phyloP scores from a whole-genome alignment of 2,888 invertebrate genomes.

The Latrodectus hesperus region DNA sequence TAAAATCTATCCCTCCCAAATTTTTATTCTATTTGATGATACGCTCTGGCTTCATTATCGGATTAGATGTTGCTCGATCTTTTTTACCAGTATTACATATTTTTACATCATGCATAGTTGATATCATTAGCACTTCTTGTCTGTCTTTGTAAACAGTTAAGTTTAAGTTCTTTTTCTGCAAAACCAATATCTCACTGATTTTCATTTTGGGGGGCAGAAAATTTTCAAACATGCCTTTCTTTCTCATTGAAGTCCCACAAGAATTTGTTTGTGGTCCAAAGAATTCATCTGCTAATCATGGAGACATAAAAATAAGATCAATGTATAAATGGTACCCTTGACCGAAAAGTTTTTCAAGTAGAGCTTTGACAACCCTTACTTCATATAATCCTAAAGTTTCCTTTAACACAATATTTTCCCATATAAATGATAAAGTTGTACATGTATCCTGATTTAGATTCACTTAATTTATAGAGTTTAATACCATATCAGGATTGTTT shows the following conservation, averaged over 20 bases:
- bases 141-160: constrained; percentile 4
- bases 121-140: constrained; percentile 2
- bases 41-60: not conserved
- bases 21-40: not conserved
- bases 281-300: not conserved
- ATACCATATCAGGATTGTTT: not conserved
- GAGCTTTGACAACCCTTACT: too few species aligned
- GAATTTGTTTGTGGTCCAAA: not conserved
- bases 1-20: not conserved
- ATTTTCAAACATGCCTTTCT: not conserved
- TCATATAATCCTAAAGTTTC: not conserved
- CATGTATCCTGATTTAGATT: constrained; percentile 2
- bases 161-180: not conserved
- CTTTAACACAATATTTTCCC: not conserved
- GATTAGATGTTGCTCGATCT: not conserved
- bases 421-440: constrained; percentile 2
- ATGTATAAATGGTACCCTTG: constrained; percentile 9
- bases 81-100: not conserved
- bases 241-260: not conserved
- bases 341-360: not conserved
- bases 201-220: not conserved
- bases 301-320: not conserved
- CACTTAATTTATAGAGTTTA: constrained; percentile 11
- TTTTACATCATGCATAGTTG: not conserved
- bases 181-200: not conserved